Percentiles rank a stretch among this genome's conserved stretches.
Conservation (phyloP, 1,140 invertebrate species). For the Tribolium castaneum region DNA sequence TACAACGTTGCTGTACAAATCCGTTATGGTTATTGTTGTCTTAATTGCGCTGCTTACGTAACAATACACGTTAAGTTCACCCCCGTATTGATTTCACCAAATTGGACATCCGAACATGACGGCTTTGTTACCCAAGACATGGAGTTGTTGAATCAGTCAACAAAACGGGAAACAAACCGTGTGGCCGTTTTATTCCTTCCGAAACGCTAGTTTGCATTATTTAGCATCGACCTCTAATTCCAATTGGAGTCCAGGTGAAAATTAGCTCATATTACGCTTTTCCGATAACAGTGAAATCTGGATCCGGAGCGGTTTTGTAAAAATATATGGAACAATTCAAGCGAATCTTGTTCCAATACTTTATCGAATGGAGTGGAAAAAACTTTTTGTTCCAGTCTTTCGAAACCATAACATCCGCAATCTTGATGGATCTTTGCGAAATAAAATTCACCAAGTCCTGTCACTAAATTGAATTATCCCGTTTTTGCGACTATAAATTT, state of each 20-base stretch:
- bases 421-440: not conserved
- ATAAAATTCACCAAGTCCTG: not conserved
- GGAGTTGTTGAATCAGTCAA: not conserved
- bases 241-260: not conserved
- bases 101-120: not conserved
- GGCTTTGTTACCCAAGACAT: conserved; percentile 2
- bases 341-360: not conserved
- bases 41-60: conserved; percentile 28
- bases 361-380: not conserved
- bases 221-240: not conserved
- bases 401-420: not conserved
- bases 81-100: conserved; percentile 21
- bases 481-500: not conserved
- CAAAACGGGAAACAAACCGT: not conserved
- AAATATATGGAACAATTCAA: not conserved
- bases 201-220: not conserved
- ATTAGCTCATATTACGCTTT: too few species aligned
- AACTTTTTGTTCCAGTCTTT: not conserved
- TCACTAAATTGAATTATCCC: not conserved
- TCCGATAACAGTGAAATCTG: too few species aligned
- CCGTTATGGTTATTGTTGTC: conserved; percentile 21
- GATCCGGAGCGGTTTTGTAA: not conserved
- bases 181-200: not conserved
- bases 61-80: conserved; percentile 11
- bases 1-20: conserved; percentile 5